Base-by-base conservation (phyloP, 2,113 vertebrate genomes). In the Carassius auratus region DNA sequence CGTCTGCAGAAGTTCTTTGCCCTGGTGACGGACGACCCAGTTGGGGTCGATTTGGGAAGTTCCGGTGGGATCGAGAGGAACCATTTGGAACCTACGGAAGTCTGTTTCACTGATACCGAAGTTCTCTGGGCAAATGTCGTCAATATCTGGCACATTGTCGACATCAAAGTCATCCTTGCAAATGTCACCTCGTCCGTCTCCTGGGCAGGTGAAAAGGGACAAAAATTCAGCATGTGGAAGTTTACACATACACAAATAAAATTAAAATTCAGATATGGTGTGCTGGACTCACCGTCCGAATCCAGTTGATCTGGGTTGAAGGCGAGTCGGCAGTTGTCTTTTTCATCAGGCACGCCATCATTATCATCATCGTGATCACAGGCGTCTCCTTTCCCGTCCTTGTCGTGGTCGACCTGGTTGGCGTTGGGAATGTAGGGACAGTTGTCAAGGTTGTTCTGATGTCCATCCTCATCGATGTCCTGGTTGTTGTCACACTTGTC, bases 301-400 rank as follows among this genome's bases (percentile, higher is more conserved):
- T 99, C 98, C 74, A 96, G 84, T 91, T 99, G 98, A 92, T 99
- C 97, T 1, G 96, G 96, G 86, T 99, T 99, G 84, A 94, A 93
- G 87, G 95, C 97, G 81, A 99, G 91, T 86, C 98, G 93, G 87
- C 98, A 99, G 92, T 99, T 99, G 89, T 99, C 98, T 91, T 95
- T 98, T 23, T 99, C 97, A 85, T 99, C 98, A n/a, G 98, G 97
- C 84, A 99, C 93, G 45, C 97, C 98, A 3, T 99, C 98, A 5
- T 99, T 99, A 91, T 99, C 98, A n/a, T 99, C 98, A n/a, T 99
- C 98, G 0, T 98, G 96, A 92, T 99, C 98, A 59, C 98, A 99
- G 87, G 96, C 98, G 8, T 99, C 98, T 45, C 98, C 98, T 92
- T 98, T 99, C 89, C 98, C 98, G 30, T 99, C 98, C 85, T 99